Percentiles rank a stretch among this genome's conserved stretches.
phyloP scores from a whole-genome alignment of 2,797 vertebrate genomes.

The Phrynocephalus guinanensis region DNA sequence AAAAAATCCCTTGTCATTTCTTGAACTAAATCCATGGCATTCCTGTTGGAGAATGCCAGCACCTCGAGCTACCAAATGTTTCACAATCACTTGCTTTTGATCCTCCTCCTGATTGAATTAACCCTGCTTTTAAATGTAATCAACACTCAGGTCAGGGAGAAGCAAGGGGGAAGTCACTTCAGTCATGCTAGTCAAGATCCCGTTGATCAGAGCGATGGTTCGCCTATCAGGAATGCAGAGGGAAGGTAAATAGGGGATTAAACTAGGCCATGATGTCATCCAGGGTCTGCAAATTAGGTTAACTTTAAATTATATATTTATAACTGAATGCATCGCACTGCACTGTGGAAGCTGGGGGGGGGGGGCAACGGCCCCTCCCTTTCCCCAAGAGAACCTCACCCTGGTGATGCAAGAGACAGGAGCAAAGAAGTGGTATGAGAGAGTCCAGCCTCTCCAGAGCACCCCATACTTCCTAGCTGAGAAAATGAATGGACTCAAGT shows the following conservation, averaged over 20 bases:
- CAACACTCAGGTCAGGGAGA: background rate
- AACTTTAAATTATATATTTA: background rate
- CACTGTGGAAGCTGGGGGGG: background rate
- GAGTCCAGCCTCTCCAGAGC: background rate
- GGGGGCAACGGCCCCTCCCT: too few species aligned
- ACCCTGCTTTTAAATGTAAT: slow-evolving; percentile 17
- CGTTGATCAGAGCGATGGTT: background rate
- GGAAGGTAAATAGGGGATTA: background rate
- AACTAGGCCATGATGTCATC: background rate
- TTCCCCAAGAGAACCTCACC: background rate
- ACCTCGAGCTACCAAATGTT: background rate
- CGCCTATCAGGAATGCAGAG: background rate
- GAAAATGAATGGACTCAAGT: background rate
- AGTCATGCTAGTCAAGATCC: background rate
- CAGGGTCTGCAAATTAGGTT: background rate
- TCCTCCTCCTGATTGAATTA: background rate
- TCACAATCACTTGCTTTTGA: background rate
- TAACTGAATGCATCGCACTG: background rate
- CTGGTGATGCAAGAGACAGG: background rate
- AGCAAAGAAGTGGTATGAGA: background rate
- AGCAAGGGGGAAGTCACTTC: background rate
- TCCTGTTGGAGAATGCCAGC: background rate
- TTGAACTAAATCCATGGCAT: background rate
- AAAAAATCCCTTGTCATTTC: background rate
- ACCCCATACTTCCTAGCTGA: background rate